phyloP scores from a whole-genome alignment of 2,888 invertebrate species.

The Heteromyza rotundicornis region DNA sequence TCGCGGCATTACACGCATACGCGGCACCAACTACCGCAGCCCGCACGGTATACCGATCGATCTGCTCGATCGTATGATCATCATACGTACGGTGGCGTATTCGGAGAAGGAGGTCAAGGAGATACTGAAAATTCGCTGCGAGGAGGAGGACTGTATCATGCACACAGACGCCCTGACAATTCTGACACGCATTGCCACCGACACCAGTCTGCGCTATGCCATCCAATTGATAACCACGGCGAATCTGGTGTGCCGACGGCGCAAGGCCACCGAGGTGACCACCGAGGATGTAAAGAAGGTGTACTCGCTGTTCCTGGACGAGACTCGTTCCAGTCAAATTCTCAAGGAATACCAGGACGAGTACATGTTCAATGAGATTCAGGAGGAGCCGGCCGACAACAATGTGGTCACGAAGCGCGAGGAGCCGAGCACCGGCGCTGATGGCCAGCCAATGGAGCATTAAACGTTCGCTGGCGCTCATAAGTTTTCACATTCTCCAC shows the following conservation, averaged over 20 bases:
- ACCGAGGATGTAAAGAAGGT: constrained; percentile 95
- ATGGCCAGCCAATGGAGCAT: constrained; percentile 58
- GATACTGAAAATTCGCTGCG: constrained; percentile 92
- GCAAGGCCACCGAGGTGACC: constrained; percentile 82
- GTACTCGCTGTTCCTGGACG: constrained; percentile 93
- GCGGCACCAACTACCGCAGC: constrained; percentile 91
- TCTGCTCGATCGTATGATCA: constrained; percentile 92
- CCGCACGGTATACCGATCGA: constrained; percentile 99
- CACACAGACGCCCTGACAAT: constrained; percentile 88
- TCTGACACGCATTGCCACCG: constrained; percentile 89
- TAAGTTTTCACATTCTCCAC: constrained; percentile 17
- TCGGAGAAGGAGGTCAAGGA: constrained; percentile 86
- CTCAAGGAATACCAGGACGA: constrained; percentile 94
- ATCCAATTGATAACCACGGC: constrained; percentile 98
- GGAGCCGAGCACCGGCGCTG: constrained; percentile 43
- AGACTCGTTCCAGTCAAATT: constrained; percentile 90
- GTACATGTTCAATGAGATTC: constrained; percentile 85
- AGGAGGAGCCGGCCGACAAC: constrained; percentile 39
- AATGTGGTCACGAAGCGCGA: constrained; percentile 40
- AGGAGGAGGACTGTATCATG: constrained; percentile 98
- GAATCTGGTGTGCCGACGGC: constrained; percentile 87
- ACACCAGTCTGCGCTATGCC: constrained; percentile 93
- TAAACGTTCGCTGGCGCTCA: constrained; percentile 27
- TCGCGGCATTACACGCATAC: constrained; percentile 90
- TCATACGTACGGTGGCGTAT: constrained; percentile 90